Base-by-base conservation (phyloP, 2,888 invertebrate species). In the Scaptomyza flava region DNA sequence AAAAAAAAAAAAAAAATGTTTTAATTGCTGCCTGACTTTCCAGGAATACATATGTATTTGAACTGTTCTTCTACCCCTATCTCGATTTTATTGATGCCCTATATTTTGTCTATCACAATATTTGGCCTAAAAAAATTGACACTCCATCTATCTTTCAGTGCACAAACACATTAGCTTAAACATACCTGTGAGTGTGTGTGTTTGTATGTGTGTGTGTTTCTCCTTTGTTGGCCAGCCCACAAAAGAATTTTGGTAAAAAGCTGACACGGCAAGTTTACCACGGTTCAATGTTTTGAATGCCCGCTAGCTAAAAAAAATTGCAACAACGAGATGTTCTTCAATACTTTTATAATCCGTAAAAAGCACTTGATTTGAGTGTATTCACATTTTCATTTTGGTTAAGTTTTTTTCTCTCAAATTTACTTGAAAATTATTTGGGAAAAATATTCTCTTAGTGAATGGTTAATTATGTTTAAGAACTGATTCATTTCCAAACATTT, bases 1-100 rank as follows among this genome's bases (percentile, higher is more conserved):
- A 1, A 17, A 17, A 81, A 60, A 17, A 17, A 81, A 60, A 67
- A 80, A 83, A 83, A 77, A 77, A 77, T 72, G 75, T 79, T 81
- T 78, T 71, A 81, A 67, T 59, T 58, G 43, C 53, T 65, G 63
- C 34, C 75, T 69, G 63, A 43, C 66, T 31, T 77, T 77, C 79
- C 47, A 38, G 47, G 76, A 75, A 77, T 64, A 54, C 52, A 3
- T 23, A 45, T 51, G n/a, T 20, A 14, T 50, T 50, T 51, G 36
- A 53, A 33, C 27, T 33, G 41, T 31, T 33, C 14, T 14, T 31
- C 20, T 12, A 30, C 12, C 11, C n/a, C 48, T 27, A 3, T 27
- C 27, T 27, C 27, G 27, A 27, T 27, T 76, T 73, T 73, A 76
- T 76, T 64, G 68, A 73, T 60, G 74, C 59, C 45, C 42, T 77